Percentiles rank a stretch among this genome's conserved stretches.
phyloP scores from a whole-genome alignment of 2,797 vertebrate species.

The Gymnodraco acuticeps region DNA sequence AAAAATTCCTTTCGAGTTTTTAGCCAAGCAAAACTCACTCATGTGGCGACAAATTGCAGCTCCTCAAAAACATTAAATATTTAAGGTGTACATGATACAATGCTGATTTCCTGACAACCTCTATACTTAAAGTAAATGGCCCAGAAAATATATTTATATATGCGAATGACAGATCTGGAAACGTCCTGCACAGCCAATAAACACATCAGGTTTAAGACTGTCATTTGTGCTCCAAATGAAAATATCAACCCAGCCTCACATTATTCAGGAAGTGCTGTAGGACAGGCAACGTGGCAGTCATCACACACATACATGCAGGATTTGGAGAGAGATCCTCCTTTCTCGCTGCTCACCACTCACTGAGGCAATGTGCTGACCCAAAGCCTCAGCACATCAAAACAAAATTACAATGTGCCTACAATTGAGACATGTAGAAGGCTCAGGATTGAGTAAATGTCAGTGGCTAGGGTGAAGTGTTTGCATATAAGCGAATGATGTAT shows the following conservation, averaged over 20 bases:
- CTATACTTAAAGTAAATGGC: slow-evolving; percentile 73
- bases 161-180: slow-evolving; percentile 72
- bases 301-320: slow-evolving; percentile 55
- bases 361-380: slow-evolving; percentile 77
- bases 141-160: slow-evolving; percentile 81
- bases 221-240: slow-evolving; percentile 75
- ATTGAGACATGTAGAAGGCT: slow-evolving; percentile 76
- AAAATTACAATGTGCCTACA: slow-evolving; percentile 83
- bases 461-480: slow-evolving; percentile 82
- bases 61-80: slow-evolving; percentile 74
- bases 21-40: slow-evolving; percentile 40
- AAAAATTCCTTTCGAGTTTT: slow-evolving; percentile 27
- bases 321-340: slow-evolving; percentile 72
- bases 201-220: slow-evolving; percentile 69
- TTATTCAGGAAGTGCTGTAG: slow-evolving; percentile 73
- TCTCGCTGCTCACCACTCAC: slow-evolving; percentile 64
- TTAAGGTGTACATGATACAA: slow-evolving; percentile 76
- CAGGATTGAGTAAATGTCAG: slow-evolving; percentile 85
- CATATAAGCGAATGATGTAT: slow-evolving; percentile 87
- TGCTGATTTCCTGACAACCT: slow-evolving; percentile 70
- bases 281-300: slow-evolving; percentile 80
- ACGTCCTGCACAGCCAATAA: slow-evolving; percentile 75
- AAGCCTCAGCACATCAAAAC: slow-evolving; percentile 80
- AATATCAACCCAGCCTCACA: slow-evolving; percentile 67
- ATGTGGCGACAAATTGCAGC: slow-evolving; percentile 51